Base-by-base conservation (phyloP, 1,140 invertebrate species). In the Piezodorus guildinii region DNA sequence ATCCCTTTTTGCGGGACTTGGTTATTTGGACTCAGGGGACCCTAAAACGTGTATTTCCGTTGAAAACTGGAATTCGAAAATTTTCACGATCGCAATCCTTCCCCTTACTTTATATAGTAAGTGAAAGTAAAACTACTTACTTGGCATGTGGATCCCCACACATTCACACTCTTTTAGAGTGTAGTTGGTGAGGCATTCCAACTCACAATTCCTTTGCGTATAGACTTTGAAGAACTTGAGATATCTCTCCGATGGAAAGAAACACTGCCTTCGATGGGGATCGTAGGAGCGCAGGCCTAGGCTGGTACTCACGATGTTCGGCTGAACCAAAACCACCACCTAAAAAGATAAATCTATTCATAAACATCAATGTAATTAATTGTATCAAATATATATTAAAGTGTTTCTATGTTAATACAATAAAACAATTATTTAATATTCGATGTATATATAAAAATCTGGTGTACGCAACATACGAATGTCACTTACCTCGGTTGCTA, bases 181-280 rank as follows among this genome's bases (percentile, higher is more conserved):
- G 49, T 10, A 56, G 54, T 77, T 75, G 6, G 71, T 63, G n/a
- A 70, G 62, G 65, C 75, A 77, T 60, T 77, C 75, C n/a, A 74
- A 43, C 9, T 70, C 52, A 61, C 75, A 77, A 46, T 76, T 75
- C n/a, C 61, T 66, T 59, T 72, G 69, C 0, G 73, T 71, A 61
- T 77, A 77, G 19, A 71, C 64, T 59, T 81, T 79, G 69, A 81
- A 86, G 70, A 79, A 85, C 54, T 75, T 76, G 30, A 86, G 73
- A 44, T 76, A 74, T 15, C 81, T 77, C 68, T 85, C 83, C 14
- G 72, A 72, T 46, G 77, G 77, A 34, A 84, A 82, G 72, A 77
- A 85, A 66, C 83, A 85, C 9, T 61, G 49, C 14, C 68, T 60
- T 14, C 56, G n/a, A 15, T 61, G 23, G 1, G 68, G 67, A 3